Percentiles rank a stretch among this genome's conserved stretches.
These are phyloP conservation scores for Pasiphila rectangulata DNA, from an alignment of 2,888 invertebrate species.

Conservation along the genomic window DNA sequence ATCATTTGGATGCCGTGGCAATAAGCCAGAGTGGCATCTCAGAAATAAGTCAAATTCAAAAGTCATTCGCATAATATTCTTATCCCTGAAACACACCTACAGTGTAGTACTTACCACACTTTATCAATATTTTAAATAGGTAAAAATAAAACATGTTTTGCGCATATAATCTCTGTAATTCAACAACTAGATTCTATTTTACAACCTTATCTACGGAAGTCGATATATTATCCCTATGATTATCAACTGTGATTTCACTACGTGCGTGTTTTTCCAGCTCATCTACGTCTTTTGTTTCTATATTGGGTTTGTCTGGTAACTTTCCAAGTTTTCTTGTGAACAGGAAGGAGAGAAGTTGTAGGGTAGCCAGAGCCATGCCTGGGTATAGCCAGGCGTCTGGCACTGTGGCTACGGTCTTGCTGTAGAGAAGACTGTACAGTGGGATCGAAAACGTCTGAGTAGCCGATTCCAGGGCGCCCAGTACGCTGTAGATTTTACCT, in stretches of 20 bases:
- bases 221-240: slow-evolving; percentile 11
- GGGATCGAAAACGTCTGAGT: slow-evolving; percentile 68
- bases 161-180: background rate
- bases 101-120: no score
- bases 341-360: slow-evolving; percentile 62
- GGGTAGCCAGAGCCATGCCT: slow-evolving; percentile 52
- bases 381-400: slow-evolving; percentile 72
- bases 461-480: slow-evolving; percentile 73
- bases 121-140: background rate
- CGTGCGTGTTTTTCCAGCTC: slow-evolving; percentile 19
- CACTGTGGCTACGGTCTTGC: slow-evolving; percentile 58
- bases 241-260: slow-evolving; percentile 16
- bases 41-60: no score
- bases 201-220: slow-evolving; percentile 16
- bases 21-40: no score
- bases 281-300: slow-evolving; percentile 18
- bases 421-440: slow-evolving; percentile 67
- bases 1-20: no score
- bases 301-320: slow-evolving; percentile 24
- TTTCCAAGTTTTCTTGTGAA: slow-evolving; percentile 47
- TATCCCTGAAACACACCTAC: no score
- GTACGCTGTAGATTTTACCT: slow-evolving; percentile 77
- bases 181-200: background rate
- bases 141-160: background rate
- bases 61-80: no score